Base-by-base conservation (phyloP, 2,797 vertebrate species). In the Periparus ater region DNA sequence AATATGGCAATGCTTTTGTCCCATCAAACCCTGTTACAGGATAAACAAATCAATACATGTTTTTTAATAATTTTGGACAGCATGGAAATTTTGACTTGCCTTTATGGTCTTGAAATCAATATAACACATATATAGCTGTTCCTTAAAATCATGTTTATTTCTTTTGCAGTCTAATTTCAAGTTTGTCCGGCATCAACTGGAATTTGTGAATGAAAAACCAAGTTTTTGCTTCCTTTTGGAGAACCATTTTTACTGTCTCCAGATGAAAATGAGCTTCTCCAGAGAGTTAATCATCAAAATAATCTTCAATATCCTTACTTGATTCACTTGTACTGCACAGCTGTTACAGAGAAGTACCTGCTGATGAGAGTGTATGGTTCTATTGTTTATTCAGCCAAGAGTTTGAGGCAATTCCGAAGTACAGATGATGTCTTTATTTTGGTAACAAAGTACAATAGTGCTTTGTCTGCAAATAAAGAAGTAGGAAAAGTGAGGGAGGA, bases 201-300 rank as follows among this genome's bases (percentile, higher is more conserved):
- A 84, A 80, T 72, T 75, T 50, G 22, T 51, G 85, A 96, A 70
- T 63, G 86, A 94, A 95, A 80, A 88, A 17, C 1, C 3, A 3
- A 45, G 27, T 8, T 63, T 93, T 81, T 90, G 88, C 34, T 94
- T 87, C n/a, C 63, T 92, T 85, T 92, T 88, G 32, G 45, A 89
- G 36, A 60, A 6, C 4, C 17, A 50, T 18, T 57, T 38, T 73
- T 86, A 36, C 50, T 29, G 32, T 81, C 10, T 51, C 63, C 54
- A 87, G 77, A 75, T 55, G 42, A 85, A 88, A 93, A 63, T 11
- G 0, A 20, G 12, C 62, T 94, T 96, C 84, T 66, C 42, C n/a
- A 36, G 68, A 54, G 95, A 86, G 48, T 93, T 95, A 93, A 96
- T 97, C 96, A 95, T 61, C 60, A 66, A 77, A 81, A 23, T 34